Evolutionary conservation across 1,140 invertebrate species (phyloP), one percentile per base, ranked within the genome.

Genomic region (Trinorchestia longiramus): DNA sequence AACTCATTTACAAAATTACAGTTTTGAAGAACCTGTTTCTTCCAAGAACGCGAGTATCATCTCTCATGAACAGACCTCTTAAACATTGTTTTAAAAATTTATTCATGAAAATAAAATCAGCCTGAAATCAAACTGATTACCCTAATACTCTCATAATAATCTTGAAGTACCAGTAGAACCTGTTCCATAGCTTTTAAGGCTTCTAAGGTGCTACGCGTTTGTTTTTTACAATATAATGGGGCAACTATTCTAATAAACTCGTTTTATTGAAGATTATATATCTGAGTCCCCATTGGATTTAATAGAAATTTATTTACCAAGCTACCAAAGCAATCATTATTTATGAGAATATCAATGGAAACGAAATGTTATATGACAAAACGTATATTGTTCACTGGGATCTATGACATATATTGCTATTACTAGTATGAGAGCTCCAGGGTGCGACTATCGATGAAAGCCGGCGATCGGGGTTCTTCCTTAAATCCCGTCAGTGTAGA

Each of bases 391-490:
- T 11, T 19, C 6, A 77, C 28, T 36, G 15, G 36, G 47, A 36
- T 77, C 62, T 77, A 19, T 36, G 36, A 77, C 28, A 3, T 77
- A 28, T 23, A 77, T 77, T 36, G 15, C 28, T 77, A 23, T 3
- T 77, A 90, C 88, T 90, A 15, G 88, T 43, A 36, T 94, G 92
- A 43, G 92, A 94, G 92, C 92, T 47, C 47, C 92, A 47, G 92
- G 92, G 92, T 94, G 92, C 92, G 92, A 94, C 92, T 94, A 94
- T 94, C 92, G 92, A 94, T 94, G 92, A 43, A 47, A 94, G 92
- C 92, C 92, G 92, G 92, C 43, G 92, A 47, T 43, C 40, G 43
- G n/a, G 62, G 28, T 77, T 94, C 92, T 94, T 47, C 43, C 43
- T 43, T 40, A 23, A 43, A 90, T 77, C 28, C 88, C 88, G 88